Base-by-base conservation (phyloP, 2,113 vertebrate genomes). In the Eurystomus gularis region DNA sequence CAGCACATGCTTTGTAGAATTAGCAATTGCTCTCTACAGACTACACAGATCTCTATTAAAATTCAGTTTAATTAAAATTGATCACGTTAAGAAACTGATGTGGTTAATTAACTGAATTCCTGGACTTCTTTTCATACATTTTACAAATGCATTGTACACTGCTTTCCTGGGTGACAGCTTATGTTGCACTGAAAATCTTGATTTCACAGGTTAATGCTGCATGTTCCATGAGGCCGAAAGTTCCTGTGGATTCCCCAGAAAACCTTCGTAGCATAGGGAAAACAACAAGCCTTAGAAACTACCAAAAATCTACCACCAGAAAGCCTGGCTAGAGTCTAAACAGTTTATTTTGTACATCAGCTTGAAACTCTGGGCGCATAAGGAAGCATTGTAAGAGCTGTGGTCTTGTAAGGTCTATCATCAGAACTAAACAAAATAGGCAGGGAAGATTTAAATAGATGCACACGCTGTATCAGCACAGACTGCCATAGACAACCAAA, bases 41-140 rank as follows among this genome's bases (percentile, higher is more conserved):
- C 98, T 98, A 98, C 98, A 98, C 98, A 98, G 97, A 98, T 98
- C 98, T 99, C 98, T 98, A 99, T 99, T 99, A 99, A 99, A 99
- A 99, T 99, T 99, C 98, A 97, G 97, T 99, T 99, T 99, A 99
- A 99, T 99, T 99, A 99, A 99, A 99, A 99, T 99, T 99, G 99
- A 99, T 99, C 99, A 99, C 98, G 99, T 99, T 99, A 99, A 99
- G 99, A 99, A 99, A 99, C 99, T 99, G 99, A 99, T 99, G 99
- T 99, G 99, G 98, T 99, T 99, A 99, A 99, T 99, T 99, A 99
- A 99, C 98, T 99, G 98, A 98, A 99, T 98, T 99, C 98, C 98
- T 98, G 98, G 97, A 98, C 98, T 98, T 98, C 97, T 98, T 99
- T 98, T 98, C 97, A 98, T 97, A 98, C 98, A 98, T 98, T 98